Evolutionary conservation across 2,113 vertebrate genomes (phyloP).

Genomic region (Nanger granti): DNA sequence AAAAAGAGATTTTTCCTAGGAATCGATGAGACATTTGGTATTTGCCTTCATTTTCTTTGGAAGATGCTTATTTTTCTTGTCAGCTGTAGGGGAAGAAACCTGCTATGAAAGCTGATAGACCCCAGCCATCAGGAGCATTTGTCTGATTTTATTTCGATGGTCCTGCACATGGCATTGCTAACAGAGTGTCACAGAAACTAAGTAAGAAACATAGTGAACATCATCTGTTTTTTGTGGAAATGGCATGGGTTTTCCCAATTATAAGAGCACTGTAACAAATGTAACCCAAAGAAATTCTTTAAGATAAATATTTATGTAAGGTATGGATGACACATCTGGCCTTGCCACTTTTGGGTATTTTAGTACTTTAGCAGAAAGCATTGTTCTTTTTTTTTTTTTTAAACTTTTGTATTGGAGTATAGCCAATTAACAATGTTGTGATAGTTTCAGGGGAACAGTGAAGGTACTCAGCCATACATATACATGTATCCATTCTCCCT

Average conservation of each 20-base stretch:
- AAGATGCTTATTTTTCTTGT: slow-evolving; percentile 70
- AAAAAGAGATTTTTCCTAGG: slow-evolving; percentile 49
- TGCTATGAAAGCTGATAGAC: slow-evolving; percentile 44
- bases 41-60: slow-evolving; percentile 66
- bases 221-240: not conserved
- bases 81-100: slow-evolving; percentile 52
- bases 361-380: not conserved
- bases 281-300: not conserved
- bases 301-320: not conserved
- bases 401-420: not conserved
- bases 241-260: not conserved
- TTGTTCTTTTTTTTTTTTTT: not conserved
- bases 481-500: not conserved
- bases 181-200: slow-evolving; percentile 2
- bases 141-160: slow-evolving; percentile 46
- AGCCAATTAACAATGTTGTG: not conserved
- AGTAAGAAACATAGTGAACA: not conserved
- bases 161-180: not conserved
- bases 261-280: not conserved
- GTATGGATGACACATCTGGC: not conserved
- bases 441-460: not conserved
- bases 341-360: not conserved
- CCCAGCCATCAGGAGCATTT: slow-evolving; percentile 41
- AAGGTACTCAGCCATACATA: not conserved
- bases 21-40: slow-evolving; percentile 58